Evolutionary conservation across 2,113 vertebrate genomes (phyloP).

Genomic region (Cnemophilus loriae): DNA sequence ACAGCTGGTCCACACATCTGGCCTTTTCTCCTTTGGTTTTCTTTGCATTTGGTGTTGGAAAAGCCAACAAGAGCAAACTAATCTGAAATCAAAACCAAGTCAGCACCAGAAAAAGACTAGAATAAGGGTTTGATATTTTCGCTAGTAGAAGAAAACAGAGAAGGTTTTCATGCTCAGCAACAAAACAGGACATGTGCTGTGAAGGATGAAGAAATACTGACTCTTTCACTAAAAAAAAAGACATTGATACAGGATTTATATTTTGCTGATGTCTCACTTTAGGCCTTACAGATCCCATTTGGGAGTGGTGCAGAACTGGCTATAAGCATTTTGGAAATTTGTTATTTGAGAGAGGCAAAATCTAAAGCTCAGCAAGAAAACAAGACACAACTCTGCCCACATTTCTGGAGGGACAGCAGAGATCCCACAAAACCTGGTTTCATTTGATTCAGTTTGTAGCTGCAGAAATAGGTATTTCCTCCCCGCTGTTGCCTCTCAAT

Average conservation of each 20-base stretch:
- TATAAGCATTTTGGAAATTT: neutral
- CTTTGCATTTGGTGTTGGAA: conserved; percentile 3
- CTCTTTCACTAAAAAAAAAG: neutral
- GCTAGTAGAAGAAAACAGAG: neutral
- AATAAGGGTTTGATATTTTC: neutral
- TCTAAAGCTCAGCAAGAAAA: neutral
- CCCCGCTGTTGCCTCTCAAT: neutral
- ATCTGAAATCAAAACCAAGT: neutral
- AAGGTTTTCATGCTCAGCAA: neutral
- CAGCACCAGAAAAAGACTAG: neutral
- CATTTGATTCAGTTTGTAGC: neutral
- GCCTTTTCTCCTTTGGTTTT: neutral
- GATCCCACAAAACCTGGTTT: neutral
- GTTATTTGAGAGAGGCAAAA: neutral
- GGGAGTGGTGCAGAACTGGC: neutral
- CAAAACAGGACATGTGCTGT: neutral
- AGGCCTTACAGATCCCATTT: neutral
- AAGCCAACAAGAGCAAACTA: neutral
- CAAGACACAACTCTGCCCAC: neutral
- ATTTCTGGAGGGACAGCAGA: neutral
- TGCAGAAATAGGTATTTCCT: neutral
- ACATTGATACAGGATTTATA: neutral
- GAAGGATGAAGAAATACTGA: neutral
- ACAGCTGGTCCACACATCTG: neutral
- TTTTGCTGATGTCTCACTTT: neutral